Evolutionary conservation across 35 echinoderm and acorn worm genomes (phyloP).

Genomic region (Patiria miniata): DNA sequence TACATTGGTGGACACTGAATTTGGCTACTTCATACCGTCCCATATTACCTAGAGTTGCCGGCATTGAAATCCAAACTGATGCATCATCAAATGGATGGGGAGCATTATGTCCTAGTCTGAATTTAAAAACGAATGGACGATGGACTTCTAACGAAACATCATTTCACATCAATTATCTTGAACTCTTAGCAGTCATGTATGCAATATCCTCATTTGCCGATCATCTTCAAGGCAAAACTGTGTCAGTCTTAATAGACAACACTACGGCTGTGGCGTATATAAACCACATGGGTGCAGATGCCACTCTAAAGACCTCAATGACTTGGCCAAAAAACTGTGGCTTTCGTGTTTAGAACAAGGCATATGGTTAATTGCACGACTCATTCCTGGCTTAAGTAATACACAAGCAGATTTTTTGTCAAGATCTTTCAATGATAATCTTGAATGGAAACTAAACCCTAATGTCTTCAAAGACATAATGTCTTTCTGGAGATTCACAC

Average conservation of each 20-base stretch:
- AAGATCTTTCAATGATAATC: neutral
- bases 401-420: neutral
- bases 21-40: neutral
- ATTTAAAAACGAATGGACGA: neutral
- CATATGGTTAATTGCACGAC: constrained; percentile 8
- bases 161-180: constrained; percentile 32
- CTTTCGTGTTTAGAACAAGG: neutral
- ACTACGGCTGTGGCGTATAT: constrained; percentile 22
- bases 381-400: constrained; percentile 20
- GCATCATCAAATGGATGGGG: neutral
- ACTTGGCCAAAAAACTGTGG: constrained; percentile 13
- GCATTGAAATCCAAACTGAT: neutral
- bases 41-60: neutral
- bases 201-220: neutral
- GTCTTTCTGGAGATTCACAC: neutral
- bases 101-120: neutral
- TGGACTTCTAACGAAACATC: neutral
- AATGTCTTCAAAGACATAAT: neutral
- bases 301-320: neutral
- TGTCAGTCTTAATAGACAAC: constrained; percentile 26
- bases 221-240: neutral
- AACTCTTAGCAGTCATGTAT: constrained; percentile 44
- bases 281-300: constrained; percentile 41
- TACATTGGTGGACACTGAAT: constrained; percentile 27
- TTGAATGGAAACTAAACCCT: neutral